phyloP scores from a whole-genome alignment of 2,797 vertebrate species.

The Hirundo rustica region DNA sequence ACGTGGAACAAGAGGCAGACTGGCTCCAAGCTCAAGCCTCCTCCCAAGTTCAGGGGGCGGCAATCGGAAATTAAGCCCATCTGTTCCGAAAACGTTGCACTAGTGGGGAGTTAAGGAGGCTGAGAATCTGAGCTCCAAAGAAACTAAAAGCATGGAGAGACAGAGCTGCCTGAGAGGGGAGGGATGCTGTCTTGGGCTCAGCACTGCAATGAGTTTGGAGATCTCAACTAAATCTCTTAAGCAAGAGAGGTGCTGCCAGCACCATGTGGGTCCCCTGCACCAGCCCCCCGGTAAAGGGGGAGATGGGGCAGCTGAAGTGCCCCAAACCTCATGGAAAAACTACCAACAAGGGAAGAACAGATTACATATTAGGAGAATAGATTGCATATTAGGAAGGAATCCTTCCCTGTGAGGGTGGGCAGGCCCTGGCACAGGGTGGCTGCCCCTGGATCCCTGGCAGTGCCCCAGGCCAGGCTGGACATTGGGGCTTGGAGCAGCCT shows the following conservation, averaged over 20 bases:
- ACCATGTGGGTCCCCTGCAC: neutral
- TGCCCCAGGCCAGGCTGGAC: neutral
- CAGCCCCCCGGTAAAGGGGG: neutral
- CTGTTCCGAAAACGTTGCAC: neutral
- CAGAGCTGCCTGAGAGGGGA: neutral
- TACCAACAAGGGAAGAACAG: neutral
- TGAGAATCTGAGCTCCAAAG: neutral
- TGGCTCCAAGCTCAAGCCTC: constrained; percentile 5
- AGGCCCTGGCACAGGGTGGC: neutral
- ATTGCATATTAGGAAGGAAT: neutral
- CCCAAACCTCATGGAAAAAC: neutral
- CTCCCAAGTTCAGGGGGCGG: constrained; percentile 3
- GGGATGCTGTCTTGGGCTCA: neutral
- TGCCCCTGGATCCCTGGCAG: neutral
- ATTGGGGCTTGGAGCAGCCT: too few relatives aligned
- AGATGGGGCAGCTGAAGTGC: neutral
- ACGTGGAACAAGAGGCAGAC: neutral
- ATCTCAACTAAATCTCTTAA: neutral
- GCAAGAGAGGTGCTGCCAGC: neutral
- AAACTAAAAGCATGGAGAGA: neutral
- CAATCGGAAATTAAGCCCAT: constrained; percentile 51
- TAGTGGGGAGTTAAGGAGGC: neutral
- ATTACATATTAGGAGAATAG: neutral
- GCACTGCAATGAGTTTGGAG: neutral
- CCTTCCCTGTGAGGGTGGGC: neutral